Percentiles rank a stretch among this genome's conserved stretches.
Evolutionary conservation across 2,797 vertebrate genomes (phyloP).

Genomic region (Siniperca scherzeri): DNA sequence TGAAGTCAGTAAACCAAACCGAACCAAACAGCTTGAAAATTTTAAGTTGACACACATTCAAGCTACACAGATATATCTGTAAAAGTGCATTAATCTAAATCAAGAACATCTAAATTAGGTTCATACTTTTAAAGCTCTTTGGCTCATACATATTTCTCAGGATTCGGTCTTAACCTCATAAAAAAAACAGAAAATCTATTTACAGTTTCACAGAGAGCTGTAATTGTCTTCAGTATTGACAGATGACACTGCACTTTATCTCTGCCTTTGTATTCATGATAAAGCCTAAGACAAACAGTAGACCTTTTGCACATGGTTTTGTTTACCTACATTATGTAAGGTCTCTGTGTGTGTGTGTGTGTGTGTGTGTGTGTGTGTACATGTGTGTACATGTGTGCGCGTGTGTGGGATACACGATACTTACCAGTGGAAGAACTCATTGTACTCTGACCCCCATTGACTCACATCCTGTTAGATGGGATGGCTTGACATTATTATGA

Average conservation of each 20-base stretch:
- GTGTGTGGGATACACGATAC: slow-evolving; percentile 50
- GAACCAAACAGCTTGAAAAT: not conserved
- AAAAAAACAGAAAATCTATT: slow-evolving; percentile 35
- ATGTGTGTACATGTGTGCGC: slow-evolving; percentile 16
- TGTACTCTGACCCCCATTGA: slow-evolving; percentile 52
- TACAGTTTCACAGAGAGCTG: slow-evolving; percentile 8
- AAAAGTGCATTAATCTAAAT: not conserved
- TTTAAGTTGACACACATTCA: not conserved
- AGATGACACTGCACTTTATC: slow-evolving; percentile 34
- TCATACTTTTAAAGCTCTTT: not conserved
- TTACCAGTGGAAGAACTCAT: slow-evolving; percentile 57
- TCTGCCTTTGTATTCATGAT: slow-evolving; percentile 37
- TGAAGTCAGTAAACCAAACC: not conserved
- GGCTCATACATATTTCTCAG: not conserved
- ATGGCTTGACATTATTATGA: slow-evolving; percentile 50
- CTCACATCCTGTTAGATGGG: slow-evolving; percentile 45
- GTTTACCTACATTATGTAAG: slow-evolving; percentile 68
- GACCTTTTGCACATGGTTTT: slow-evolving; percentile 50
- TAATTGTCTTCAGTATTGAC: slow-evolving; percentile 46
- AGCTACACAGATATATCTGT: not conserved
- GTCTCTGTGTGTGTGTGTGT: slow-evolving; percentile 29
- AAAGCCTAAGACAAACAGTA: slow-evolving; percentile 39
- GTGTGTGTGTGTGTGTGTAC: slow-evolving; percentile 11
- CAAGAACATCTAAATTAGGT: not conserved
- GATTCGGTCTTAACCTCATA: not conserved